A percentile compares a stretch with the other conserved stretches of the same genome.
Evolutionary conservation across 2,797 vertebrate genomes (phyloP).

Genomic region (Busarellus nigricollis): DNA sequence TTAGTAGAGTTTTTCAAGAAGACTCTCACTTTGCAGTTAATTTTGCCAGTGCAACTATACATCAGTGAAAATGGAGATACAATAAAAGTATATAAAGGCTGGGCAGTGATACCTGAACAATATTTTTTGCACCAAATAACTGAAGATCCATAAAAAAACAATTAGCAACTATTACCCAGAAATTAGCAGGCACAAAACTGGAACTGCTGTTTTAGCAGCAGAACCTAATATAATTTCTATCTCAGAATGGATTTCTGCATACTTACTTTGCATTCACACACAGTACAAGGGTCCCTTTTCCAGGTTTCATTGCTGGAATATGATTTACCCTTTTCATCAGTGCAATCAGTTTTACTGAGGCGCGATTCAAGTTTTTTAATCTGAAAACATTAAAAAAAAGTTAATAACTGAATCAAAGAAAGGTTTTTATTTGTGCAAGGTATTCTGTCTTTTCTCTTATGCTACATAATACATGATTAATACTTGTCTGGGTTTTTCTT

Average conservation of each 20-base stretch:
- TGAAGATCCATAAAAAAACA: background rate
- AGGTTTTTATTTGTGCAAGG: background rate
- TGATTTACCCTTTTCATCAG: slow-evolving; percentile 82
- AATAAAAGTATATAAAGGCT: background rate
- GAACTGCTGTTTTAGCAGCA: background rate
- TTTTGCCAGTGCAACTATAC: background rate
- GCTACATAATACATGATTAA: background rate
- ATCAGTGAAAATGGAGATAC: background rate
- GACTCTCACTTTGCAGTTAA: background rate
- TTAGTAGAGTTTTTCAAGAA: background rate
- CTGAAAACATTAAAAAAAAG: slow-evolving; percentile 67
- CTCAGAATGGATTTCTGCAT: background rate
- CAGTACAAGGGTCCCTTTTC: slow-evolving; percentile 87
- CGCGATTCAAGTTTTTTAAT: slow-evolving; percentile 95
- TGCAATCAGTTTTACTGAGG: slow-evolving; percentile 88
- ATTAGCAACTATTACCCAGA: background rate
- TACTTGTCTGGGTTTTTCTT: background rate
- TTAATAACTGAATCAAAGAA: background rate
- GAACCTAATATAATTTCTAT: background rate
- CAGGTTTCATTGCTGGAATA: slow-evolving; percentile 83
- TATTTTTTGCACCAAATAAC: background rate
- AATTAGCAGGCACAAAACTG: background rate
- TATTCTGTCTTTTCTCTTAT: background rate
- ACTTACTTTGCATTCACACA: slow-evolving; percentile 92
- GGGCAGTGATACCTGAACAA: background rate